These are phyloP conservation scores for Zaprionus camerounensis DNA, from an alignment of 1,140 invertebrate species.

Conservation along the genomic window DNA sequence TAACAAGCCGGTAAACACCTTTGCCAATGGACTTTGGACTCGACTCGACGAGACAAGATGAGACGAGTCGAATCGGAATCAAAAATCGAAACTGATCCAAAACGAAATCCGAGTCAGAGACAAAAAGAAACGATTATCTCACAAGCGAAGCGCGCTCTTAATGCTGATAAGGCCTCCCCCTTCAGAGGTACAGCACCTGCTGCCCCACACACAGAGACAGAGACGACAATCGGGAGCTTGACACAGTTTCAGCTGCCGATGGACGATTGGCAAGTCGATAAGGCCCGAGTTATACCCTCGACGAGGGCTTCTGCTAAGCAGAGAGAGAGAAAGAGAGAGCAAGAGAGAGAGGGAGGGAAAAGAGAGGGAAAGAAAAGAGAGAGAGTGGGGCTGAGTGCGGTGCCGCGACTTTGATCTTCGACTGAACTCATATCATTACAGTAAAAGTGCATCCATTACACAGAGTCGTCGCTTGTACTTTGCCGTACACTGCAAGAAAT, in stretches of 20 bases:
- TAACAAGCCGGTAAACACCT: slow-evolving; percentile 45
- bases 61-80: slow-evolving; percentile 4
- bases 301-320: not conserved
- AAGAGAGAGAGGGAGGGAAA: not conserved
- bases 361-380: not conserved
- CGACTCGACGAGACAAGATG: not conserved
- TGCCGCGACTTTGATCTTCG: slow-evolving; percentile 63
- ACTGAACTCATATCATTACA: slow-evolving; percentile 15
- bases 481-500: slow-evolving; percentile 25
- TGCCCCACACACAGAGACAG: slow-evolving; percentile 1
- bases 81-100: slow-evolving; percentile 5
- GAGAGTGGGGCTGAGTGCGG: not conserved
- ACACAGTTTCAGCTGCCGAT: slow-evolving; percentile 39
- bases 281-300: not conserved
- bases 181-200: slow-evolving; percentile 10
- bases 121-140: not conserved
- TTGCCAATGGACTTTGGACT: slow-evolving; percentile 40
- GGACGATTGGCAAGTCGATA: slow-evolving; percentile 26
- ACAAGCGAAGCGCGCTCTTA: slow-evolving; percentile 6
- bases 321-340: not conserved
- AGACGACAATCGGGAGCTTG: slow-evolving; percentile 30
- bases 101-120: not conserved
- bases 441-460: slow-evolving; percentile 26
- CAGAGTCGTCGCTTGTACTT: slow-evolving; percentile 34
- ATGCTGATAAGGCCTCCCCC: slow-evolving; percentile 31